Evolutionary conservation across 2,797 vertebrate species (phyloP).

Genomic region (Leptoclinus maculatus): DNA sequence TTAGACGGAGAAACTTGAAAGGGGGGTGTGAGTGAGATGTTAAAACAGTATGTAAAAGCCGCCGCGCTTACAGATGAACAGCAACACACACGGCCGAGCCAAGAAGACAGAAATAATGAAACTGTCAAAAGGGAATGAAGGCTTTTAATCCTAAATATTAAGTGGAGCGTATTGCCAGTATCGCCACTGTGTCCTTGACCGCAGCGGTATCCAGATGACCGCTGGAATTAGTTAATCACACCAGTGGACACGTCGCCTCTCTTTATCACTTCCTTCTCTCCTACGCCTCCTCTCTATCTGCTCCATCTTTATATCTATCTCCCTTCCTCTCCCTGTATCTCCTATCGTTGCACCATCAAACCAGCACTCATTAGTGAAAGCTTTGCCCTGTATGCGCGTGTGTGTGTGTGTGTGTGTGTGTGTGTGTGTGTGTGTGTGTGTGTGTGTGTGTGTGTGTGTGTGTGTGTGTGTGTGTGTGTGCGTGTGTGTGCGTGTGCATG

Average conservation of each 20-base stretch:
- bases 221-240: constrained; percentile 64
- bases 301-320: constrained; percentile 22
- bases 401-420: constrained; percentile 1
- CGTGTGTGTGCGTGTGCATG: constrained; percentile 6
- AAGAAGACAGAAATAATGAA: constrained; percentile 45
- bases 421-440: neutral
- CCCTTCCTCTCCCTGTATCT: constrained; percentile 41
- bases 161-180: constrained; percentile 30
- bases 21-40: neutral
- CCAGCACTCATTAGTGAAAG: constrained; percentile 69
- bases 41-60: constrained; percentile 11
- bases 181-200: constrained; percentile 59
- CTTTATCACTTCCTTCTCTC: constrained; percentile 50
- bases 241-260: constrained; percentile 46
- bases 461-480: neutral
- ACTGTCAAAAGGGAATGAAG: constrained; percentile 30
- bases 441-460: constrained; percentile 11
- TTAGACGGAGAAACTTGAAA: neutral
- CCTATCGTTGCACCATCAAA: constrained; percentile 62
- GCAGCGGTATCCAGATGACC: constrained; percentile 58
- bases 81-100: neutral
- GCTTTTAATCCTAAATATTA: constrained; percentile 67
- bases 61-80: constrained; percentile 14
- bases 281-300: constrained; percentile 35
- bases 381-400: constrained; percentile 19